phyloP scores from a whole-genome alignment of 1,140 invertebrate species.

The Xylocopa sonorina region DNA sequence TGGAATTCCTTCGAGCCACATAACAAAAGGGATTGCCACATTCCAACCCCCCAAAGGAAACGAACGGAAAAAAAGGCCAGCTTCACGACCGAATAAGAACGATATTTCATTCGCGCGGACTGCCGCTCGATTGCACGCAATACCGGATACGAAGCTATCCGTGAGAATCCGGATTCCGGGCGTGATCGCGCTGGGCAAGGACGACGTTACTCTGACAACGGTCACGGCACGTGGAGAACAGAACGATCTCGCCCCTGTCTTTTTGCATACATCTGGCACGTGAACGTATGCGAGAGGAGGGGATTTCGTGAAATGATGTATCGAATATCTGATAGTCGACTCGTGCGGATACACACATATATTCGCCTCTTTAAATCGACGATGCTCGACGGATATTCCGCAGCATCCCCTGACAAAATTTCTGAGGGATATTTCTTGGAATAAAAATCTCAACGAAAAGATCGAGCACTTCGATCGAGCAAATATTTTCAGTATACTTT shows the following conservation, averaged over 20 bases:
- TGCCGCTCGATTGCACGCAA: constrained; percentile 21
- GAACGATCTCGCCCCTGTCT: neutral
- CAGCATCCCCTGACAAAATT: too few species aligned
- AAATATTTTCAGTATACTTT: too few species aligned
- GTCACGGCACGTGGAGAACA: constrained; percentile 75
- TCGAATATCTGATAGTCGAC: too few species aligned
- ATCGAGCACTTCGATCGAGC: too few species aligned
- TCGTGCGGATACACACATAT: too few species aligned
- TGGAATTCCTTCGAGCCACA: too few species aligned
- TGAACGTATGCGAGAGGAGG: neutral
- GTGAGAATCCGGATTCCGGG: constrained; percentile 63
- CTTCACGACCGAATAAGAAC: neutral
- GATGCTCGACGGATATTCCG: too few species aligned
- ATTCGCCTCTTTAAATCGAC: too few species aligned
- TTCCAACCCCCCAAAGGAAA: neutral
- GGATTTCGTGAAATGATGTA: neutral
- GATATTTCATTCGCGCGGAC: constrained; percentile 15
- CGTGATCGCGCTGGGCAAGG: constrained; percentile 80
- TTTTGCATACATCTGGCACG: too few species aligned
- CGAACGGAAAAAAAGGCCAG: neutral
- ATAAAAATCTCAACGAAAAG: too few species aligned
- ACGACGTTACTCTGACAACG: constrained; percentile 79
- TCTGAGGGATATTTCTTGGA: too few species aligned
- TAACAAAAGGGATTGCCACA: too few species aligned
- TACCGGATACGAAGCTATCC: constrained; percentile 24